Conservation (phyloP, 2,113 vertebrate species). For the Pomatorhinus ruficollis region DNA sequence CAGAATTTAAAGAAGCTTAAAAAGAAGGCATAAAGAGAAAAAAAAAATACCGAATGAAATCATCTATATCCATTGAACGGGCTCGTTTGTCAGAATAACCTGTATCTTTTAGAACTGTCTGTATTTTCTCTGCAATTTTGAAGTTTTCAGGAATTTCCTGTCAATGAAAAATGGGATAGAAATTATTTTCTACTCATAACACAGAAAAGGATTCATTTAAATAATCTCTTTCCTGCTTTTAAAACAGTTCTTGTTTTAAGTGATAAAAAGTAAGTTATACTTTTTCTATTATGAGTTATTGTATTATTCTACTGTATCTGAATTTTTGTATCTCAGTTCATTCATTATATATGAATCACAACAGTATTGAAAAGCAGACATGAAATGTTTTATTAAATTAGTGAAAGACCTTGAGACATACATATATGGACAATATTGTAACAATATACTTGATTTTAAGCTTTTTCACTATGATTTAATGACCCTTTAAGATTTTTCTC, state of each 20-base stretch:
- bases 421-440: neutral
- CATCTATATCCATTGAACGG: constrained; percentile 94
- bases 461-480: neutral
- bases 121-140: constrained; percentile 89
- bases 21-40: neutral
- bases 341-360: neutral
- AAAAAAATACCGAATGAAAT: constrained; percentile 89
- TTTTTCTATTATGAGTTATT: neutral
- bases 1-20: neutral
- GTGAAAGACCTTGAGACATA: neutral
- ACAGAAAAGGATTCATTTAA: neutral
- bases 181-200: neutral
- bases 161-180: constrained; percentile 54
- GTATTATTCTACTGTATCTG: neutral
- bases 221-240: neutral
- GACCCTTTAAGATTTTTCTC: neutral
- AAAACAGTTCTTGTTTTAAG: neutral
- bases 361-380: neutral
- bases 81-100: constrained; percentile 90
- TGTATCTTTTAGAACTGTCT: constrained; percentile 82
- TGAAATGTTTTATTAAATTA: neutral
- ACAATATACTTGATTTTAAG: neutral
- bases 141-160: constrained; percentile 91
- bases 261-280: neutral
- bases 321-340: neutral